Evolutionary conservation across 2,888 invertebrate genomes (phyloP), one percentile per base, ranked within the genome.

Genomic region (Bhutanitis thaidina): DNA sequence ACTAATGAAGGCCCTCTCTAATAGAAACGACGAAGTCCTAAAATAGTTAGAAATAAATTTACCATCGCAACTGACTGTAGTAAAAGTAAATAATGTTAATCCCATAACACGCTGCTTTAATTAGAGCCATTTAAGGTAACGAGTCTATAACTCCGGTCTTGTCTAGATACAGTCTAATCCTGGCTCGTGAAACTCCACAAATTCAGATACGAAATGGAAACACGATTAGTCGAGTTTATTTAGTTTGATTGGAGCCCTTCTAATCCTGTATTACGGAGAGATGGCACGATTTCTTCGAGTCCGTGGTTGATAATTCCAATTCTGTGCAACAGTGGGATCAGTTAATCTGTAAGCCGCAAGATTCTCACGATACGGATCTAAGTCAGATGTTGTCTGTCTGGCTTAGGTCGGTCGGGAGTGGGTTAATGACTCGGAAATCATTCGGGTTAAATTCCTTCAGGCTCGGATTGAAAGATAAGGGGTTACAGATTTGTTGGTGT

Each of bases 381-480:
- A 85, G 83, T 86, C 80, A 78, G 83, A 82, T 84, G 88, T 84
- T 87, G 88, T 88, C 86, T 87, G 79, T 88, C 88, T 88, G 82
- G 81, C 88, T 89, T 87, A 88, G 83, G 75, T 73, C 72, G 78
- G 76, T 71, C 69, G 71, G 77, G 79, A 81, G 79, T 75, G 72
- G 77, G 81, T 88, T 87, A 88, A 88, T 89, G 88, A 84, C 81
- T 83, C 76, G 88, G 87, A 88, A 88, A 86, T 88, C 82, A 88
- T 87, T 87, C 76, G 87, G 87, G 82, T 83, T 84, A 81, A 83
- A 78, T 82, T 80, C 72, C 78, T 71, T 70, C 69, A 76, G 76
- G 74, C 76, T 71, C 73, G 84, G 85, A 88, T 87, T 81, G 82
- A 70, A 79, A 85, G 88, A 88, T 88, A 86, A 86, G 80, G 78